Evolutionary conservation across 1,140 invertebrate genomes (phyloP), one percentile per base, ranked within the genome.

Genomic region (Oscheius sp.): DNA sequence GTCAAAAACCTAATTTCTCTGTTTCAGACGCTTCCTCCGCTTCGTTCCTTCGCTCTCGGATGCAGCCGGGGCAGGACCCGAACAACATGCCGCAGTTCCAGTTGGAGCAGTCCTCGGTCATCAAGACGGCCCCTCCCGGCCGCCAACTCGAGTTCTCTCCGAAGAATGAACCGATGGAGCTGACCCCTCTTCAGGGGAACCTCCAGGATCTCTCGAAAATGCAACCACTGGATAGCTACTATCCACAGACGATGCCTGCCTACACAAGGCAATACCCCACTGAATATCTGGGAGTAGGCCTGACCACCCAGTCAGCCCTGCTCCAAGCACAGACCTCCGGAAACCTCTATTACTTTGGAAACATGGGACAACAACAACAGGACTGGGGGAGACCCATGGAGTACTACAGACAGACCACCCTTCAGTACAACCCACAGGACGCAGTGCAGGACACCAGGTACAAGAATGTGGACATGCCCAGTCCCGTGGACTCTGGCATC

Each of bases 81-180:
- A 23, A n/a, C 35, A 79, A 13, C 20, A 72, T 74, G 70, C 61
- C 68, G n/a, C 79, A 80, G 42, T 80, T 80, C 58, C 79, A 79
- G 55, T 46, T 79, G 28, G 78, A 79, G 38, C 52, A 64, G n/a
- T 78, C 79, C 13, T 82, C 80, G 10, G 81, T 83, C 3, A 83
- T 83, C 35, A 83, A 83, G 67, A 83, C 81, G 36, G 81, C 81
- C 3, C 81, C 81, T 20, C 80, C 80, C 0, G 79, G 81, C 3
- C 74, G 82, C 26, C 78, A 76, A 38, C 36, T 68, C 20, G 79
- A 80, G 20, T 82, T 82, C 46, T 79, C 76, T 28, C 81, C 81
- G 2, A 82, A 82, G 49, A 76, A 80, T 46, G 81, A 82, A 71
- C 82, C 81, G 3, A 68, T 82, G 31, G 81, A 82, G n/a, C 49